Conservation (phyloP, 1,140 invertebrate species). For the Lysiphlebus fabarum region DNA sequence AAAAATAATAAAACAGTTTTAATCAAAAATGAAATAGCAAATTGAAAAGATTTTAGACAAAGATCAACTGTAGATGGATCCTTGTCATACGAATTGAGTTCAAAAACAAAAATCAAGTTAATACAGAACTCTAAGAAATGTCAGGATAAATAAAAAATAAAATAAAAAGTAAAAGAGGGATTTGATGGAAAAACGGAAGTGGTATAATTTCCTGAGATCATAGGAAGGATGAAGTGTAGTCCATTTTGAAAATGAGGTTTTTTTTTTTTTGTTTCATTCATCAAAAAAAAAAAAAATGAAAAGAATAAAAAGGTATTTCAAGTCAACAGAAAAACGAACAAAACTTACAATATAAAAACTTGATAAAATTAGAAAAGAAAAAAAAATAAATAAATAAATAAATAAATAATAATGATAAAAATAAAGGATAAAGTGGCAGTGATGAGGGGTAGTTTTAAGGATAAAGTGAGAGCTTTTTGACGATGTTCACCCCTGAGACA, state of each 20-base stretch:
- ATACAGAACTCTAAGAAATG: not conserved
- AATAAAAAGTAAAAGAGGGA: too few relatives aligned
- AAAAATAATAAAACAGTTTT: not conserved
- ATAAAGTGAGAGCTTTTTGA: conserved; percentile 21
- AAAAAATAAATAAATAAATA: too few relatives aligned
- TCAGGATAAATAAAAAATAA: not conserved
- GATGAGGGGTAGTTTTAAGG: conserved; percentile 27
- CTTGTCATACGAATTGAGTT: conserved; percentile 5
- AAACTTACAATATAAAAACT: not conserved
- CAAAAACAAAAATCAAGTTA: conserved; percentile 8
- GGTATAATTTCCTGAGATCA: conserved; percentile 27
- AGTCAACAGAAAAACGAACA: too few relatives aligned
- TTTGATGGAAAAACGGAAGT: conserved; percentile 27
- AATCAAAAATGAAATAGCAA: conserved; percentile 26
- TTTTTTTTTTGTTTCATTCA: too few relatives aligned
- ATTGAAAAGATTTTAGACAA: conserved; percentile 20
- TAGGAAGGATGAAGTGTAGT: conserved; percentile 17
- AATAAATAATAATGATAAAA: conserved; percentile 24
- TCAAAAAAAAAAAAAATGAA: conserved; percentile 13
- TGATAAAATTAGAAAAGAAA: conserved; percentile 20
- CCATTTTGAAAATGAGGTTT: conserved; percentile 8
- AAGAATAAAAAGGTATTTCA: conserved; percentile 2
- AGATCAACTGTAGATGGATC: conserved; percentile 25
- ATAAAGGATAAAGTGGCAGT: conserved; percentile 7
- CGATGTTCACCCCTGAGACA: conserved; percentile 33